Base-by-base conservation (phyloP, 1,140 invertebrate species). In the Sycobia sp. region DNA sequence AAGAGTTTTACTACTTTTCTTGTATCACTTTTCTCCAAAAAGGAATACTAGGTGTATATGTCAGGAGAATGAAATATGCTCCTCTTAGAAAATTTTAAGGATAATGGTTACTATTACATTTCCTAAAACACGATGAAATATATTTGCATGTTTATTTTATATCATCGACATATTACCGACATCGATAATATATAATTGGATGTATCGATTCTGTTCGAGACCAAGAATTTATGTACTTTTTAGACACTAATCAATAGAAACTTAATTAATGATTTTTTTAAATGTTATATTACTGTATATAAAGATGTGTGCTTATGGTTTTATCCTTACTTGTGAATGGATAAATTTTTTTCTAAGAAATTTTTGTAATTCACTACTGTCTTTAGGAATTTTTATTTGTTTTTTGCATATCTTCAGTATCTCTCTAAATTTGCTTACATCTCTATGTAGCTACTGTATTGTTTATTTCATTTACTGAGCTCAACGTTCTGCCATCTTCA, bases 191-290 rank as follows among this genome's bases (percentile, higher is more conserved):
- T 49, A 65, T 29, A 65, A 27, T 57, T 64, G 57, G 36, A 11
- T 53, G 54, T 49, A 57, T 64, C 46, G 29, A 50, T 57, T 34
- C 38, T 65, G 27, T 54, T 20, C 29, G 27, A 22, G 62, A 47
- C 43, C 47, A 0, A 67, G 41, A 66, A 18, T 16, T 7, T 32
- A 41, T 47, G n/a, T 63, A 69, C 51, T 64, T 71, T 74, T 77
- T 72, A n/a, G 68, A 73, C 59, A 73, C 75, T 79, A 79, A 76
- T 76, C 74, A 77, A 76, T 78, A 75, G 69, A 49, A 44, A 65
- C 50, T 43, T 65, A 50, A 64, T 62, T 62, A 62, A 46, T 54
- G 18, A 62, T 62, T 54, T 46, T 27, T 38, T 53, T 39, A 56
- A 61, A 14, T 44, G 16, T 56, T 56, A 57, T 56, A 51, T 27